Evolutionary conservation across 2,113 vertebrate genomes (phyloP).

Genomic region (Cichladusa arquata): DNA sequence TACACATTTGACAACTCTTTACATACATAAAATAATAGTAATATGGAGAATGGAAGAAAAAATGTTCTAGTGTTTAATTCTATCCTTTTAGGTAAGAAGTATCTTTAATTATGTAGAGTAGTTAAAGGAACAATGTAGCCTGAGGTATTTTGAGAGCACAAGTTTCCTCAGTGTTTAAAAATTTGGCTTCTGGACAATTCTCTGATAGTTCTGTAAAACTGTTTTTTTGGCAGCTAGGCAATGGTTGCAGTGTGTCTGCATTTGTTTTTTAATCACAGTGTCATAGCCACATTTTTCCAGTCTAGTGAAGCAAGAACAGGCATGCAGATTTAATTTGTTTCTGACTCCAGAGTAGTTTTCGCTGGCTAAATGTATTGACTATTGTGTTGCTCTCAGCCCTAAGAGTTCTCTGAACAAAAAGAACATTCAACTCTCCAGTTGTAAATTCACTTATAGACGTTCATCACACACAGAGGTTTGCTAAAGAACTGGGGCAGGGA

Average conservation of each 20-base stretch:
- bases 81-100: background rate
- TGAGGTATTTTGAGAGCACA: background rate
- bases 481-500: background rate
- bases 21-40: background rate
- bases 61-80: background rate
- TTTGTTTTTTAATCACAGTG: slow-evolving; percentile 51
- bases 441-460: background rate
- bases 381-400: background rate
- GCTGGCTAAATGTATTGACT: background rate
- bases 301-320: slow-evolving; percentile 34
- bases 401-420: background rate
- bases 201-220: slow-evolving; percentile 44
- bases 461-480: background rate
- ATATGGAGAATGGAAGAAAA: background rate
- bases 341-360: background rate
- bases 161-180: slow-evolving; percentile 22
- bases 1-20: background rate
- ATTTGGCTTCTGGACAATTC: slow-evolving; percentile 33
- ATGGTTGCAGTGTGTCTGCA: background rate
- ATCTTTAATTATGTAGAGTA: slow-evolving; percentile 5
- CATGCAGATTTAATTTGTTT: slow-evolving; percentile 35
- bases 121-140: background rate
- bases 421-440: background rate
- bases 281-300: slow-evolving; percentile 41
- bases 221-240: slow-evolving; percentile 24